phyloP scores from a whole-genome alignment of 2,113 vertebrate species.

The Typhlomys cinereus region DNA sequence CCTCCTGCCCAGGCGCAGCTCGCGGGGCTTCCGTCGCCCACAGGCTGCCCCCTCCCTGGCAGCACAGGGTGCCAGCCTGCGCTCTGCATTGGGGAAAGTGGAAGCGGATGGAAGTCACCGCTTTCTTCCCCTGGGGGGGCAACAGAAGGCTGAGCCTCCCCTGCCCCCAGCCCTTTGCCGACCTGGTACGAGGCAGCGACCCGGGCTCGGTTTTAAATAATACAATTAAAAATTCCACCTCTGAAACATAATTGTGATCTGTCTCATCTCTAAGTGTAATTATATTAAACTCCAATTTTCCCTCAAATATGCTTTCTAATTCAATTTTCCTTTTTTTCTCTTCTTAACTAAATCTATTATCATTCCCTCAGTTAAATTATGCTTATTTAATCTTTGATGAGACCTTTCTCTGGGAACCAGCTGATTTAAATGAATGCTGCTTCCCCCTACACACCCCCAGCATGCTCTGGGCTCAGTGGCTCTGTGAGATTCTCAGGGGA shows the following conservation, averaged over 20 bases:
- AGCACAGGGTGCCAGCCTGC: fast-evolving
- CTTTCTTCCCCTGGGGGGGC: fast-evolving
- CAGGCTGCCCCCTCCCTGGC: fast-evolving
- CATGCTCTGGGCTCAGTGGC: background rate
- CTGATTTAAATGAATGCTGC: slow-evolving; percentile 73
- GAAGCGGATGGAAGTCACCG: fast-evolving
- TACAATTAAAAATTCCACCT: slow-evolving; percentile 70
- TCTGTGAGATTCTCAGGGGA: background rate
- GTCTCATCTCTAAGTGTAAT: slow-evolving; percentile 79
- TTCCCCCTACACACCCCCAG: slow-evolving; percentile 15
- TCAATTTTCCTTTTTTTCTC: slow-evolving; percentile 78
- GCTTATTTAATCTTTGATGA: slow-evolving; percentile 82
- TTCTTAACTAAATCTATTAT: slow-evolving; percentile 81
- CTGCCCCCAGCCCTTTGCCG: background rate
- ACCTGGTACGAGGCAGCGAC: background rate
- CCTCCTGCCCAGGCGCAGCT: background rate
- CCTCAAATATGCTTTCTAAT: slow-evolving; percentile 82
- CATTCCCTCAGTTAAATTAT: slow-evolving; percentile 77
- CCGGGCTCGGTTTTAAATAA: slow-evolving; percentile 61
- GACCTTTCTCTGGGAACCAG: slow-evolving; percentile 71
- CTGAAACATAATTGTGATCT: slow-evolving; percentile 69
- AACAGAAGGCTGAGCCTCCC: too few species aligned
- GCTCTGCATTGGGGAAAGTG: fast-evolving
- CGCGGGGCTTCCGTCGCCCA: fast-evolving
- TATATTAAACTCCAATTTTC: slow-evolving; percentile 82